Conservation (phyloP, 2,888 invertebrate genomes). For the Eilema sororculum region DNA sequence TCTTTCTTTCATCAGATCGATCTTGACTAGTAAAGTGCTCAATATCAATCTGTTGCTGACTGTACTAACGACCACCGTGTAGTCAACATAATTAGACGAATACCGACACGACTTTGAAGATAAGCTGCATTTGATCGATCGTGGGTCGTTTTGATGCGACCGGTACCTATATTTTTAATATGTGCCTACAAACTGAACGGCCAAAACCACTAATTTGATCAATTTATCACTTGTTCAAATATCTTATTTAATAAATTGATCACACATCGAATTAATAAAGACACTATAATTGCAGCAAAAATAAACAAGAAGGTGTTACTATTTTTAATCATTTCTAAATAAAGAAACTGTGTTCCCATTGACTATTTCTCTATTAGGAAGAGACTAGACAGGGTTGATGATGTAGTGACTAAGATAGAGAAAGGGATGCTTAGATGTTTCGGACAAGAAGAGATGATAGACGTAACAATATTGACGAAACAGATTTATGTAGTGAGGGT, state of each 20-base stretch:
- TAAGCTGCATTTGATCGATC: constrained; percentile 9
- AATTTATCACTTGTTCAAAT: background rate
- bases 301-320: background rate
- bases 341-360: background rate
- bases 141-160: background rate
- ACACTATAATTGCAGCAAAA: background rate
- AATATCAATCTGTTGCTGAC: no score
- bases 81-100: constrained; percentile 28
- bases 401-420: no score
- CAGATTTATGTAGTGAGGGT: no score
- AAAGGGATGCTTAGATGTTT: no score
- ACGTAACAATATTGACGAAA: no score
- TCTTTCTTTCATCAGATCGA: no score
- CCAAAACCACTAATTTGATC: background rate
- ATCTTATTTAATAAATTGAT: no score
- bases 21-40: background rate
- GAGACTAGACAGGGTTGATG: no score
- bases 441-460: no score
- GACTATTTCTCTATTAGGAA: no score
- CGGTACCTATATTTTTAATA: background rate
- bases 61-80: constrained; percentile 30
- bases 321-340: background rate
- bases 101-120: constrained; percentile 20
- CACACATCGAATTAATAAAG: no score
- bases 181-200: background rate